phyloP scores from a whole-genome alignment of 1,140 invertebrate genomes.

The Antheraea mylitta region DNA sequence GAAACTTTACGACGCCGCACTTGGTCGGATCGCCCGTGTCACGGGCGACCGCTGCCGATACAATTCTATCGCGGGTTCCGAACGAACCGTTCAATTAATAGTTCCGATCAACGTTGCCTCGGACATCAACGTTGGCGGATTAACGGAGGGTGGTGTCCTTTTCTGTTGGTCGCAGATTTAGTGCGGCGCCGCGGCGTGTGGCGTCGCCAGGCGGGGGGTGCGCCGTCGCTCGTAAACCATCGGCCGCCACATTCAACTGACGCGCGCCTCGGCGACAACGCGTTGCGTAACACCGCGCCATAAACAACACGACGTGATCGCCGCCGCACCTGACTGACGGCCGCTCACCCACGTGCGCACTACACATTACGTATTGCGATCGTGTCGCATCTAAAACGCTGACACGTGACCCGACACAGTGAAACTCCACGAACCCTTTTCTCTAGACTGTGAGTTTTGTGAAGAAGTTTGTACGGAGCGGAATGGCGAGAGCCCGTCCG shows the following conservation, averaged over 20 bases:
- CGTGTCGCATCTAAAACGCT: conserved; percentile 68
- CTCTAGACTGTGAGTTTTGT: conserved; percentile 67
- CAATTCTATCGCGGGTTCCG: conserved; percentile 59
- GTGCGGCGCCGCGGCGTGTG: conserved; percentile 72
- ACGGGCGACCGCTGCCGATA: conserved; percentile 60
- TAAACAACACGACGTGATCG: conserved; percentile 70
- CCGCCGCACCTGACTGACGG: conserved; percentile 48
- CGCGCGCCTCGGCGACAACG: conserved; percentile 75
- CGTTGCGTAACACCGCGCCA: conserved; percentile 74
- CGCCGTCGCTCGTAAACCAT: conserved; percentile 77
- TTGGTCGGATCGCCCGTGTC: conserved; percentile 62
- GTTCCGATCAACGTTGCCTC: conserved; percentile 67
- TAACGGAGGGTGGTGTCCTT: conserved; percentile 70
- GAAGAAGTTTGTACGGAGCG: conserved; percentile 63
- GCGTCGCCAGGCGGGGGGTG: conserved; percentile 63
- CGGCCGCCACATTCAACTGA: conserved; percentile 78
- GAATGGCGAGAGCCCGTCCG: conserved; percentile 63
- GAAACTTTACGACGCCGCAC: conserved; percentile 77
- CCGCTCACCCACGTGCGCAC: conserved; percentile 58
- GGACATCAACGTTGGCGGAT: conserved; percentile 68
- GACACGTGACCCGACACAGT: conserved; percentile 71
- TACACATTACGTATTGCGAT: conserved; percentile 70
- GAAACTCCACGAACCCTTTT: conserved; percentile 59
- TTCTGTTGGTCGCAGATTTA: conserved; percentile 73
- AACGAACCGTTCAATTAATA: conserved; percentile 70